Base-by-base conservation (phyloP, 1,140 invertebrate genomes). In the Macrocentrus cingulum region DNA sequence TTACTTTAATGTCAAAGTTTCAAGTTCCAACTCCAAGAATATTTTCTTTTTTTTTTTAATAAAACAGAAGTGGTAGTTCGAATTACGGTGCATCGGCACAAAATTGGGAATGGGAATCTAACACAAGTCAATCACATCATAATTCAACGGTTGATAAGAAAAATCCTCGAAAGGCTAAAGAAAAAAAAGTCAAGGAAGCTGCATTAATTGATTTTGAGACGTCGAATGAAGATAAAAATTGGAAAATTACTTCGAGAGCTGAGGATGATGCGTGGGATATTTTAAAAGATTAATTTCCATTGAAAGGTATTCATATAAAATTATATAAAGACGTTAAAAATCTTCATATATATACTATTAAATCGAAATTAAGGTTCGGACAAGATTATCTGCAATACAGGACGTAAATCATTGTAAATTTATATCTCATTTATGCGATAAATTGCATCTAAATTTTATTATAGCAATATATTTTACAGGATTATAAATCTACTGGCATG, bases 221-320 rank as follows among this genome's bases (percentile, higher is more conserved):
- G 15, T 80, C 83, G 61, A 79, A 75, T 61, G 56, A 71, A 6
- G 68, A 72, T 53, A 65, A 69, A 22, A 64, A 62, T 41, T 73
- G 59, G 62, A 72, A 70, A 20, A 32, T 22, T n/a, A 44, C 36
- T 64, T 72, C 66, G 32, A 82, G 76, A 68, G 66, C 81, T 16
- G 82, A 83, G 64, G 82, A 83, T 32, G 82, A 83, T 66, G 82
- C 81, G 34, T 83, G 82, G 82, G 76, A 83, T 62, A 80, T 83
- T 70, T 63, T 84, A 57, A 83, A 83, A 71, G 77, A 83, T 68
- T 84, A 80, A 73, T 49, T 34, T 19, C 45, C 48, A 59, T 49
- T 56, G 32, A 51, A 42, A 39, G 11, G 3, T 13, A 13, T 37
- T 29, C 11, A 9, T 9, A 44, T 44, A 15, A 7, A 20, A 20